Evolutionary conservation across 2,797 vertebrate genomes (phyloP).

Genomic region (Darevskia mixta): DNA sequence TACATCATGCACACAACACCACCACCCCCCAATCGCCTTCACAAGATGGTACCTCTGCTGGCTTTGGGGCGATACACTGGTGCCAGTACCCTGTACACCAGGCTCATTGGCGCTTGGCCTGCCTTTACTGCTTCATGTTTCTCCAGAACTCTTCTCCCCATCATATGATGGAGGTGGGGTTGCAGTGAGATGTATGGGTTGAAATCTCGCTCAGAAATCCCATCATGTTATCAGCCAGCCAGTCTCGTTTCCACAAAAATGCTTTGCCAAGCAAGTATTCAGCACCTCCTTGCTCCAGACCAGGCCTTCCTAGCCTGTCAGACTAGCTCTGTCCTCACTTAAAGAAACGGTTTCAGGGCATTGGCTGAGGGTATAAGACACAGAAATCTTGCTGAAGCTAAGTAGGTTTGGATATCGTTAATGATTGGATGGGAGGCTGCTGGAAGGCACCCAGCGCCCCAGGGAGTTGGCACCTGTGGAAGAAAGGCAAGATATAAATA

Average conservation of each 20-base stretch:
- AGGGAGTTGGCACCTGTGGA: not conserved
- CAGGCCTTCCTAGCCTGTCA: not conserved
- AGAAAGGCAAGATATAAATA: not conserved
- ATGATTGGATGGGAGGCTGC: not conserved
- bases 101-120: too few relatives aligned
- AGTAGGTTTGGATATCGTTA: not conserved
- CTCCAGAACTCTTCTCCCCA: too few relatives aligned
- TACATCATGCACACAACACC: too few relatives aligned
- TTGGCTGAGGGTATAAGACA: not conserved
- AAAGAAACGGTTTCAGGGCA: not conserved
- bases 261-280: constrained; percentile 3
- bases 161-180: too few relatives aligned
- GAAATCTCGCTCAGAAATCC: not conserved
- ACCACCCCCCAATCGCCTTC: too few relatives aligned
- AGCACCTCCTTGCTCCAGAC: constrained; percentile 15
- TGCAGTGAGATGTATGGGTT: too few relatives aligned
- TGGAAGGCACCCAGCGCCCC: too few relatives aligned
- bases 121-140: too few relatives aligned
- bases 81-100: too few relatives aligned
- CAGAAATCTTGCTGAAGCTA: not conserved
- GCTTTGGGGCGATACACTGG: too few relatives aligned
- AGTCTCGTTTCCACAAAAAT: not conserved
- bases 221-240: not conserved
- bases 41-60: too few relatives aligned
- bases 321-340: not conserved